Percentiles rank a stretch among this genome's conserved stretches.
phyloP scores from a whole-genome alignment of 2,797 vertebrate genomes.

The Sebastes nivosus region DNA sequence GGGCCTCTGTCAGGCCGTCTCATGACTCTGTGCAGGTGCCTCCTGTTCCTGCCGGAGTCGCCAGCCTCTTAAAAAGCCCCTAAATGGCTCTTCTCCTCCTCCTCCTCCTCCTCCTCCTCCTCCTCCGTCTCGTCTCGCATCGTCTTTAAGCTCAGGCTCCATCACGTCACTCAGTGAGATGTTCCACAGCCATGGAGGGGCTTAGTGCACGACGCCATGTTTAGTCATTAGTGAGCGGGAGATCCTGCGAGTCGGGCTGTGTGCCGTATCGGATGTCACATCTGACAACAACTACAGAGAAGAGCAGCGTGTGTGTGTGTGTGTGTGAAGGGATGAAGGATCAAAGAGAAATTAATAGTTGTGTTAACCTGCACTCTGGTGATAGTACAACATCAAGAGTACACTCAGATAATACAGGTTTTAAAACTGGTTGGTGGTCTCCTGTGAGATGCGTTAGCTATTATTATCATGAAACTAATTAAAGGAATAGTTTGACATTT shows the following conservation, averaged over 20 bases:
- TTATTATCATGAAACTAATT: too few species aligned
- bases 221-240: constrained; percentile 59
- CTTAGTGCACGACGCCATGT: constrained; percentile 62
- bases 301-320: constrained; percentile 31
- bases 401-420: background rate
- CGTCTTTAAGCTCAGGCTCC: constrained; percentile 58
- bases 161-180: constrained; percentile 59
- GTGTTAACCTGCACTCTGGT: background rate
- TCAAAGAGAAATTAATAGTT: constrained; percentile 35
- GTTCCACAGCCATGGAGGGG: constrained; percentile 56
- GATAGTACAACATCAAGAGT: background rate
- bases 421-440: too few species aligned
- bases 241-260: constrained; percentile 19
- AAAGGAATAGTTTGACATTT: background rate
- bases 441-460: too few species aligned
- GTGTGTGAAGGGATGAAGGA: constrained; percentile 5
- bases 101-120: constrained; percentile 11
- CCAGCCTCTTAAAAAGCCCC: constrained; percentile 39
- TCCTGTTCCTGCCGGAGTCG: constrained; percentile 53
- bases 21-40: constrained; percentile 71
- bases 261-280: constrained; percentile 51
- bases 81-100: constrained; percentile 56
- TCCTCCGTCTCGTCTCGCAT: constrained; percentile 28
- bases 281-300: constrained; percentile 58
- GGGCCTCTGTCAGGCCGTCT: constrained; percentile 50